These are phyloP conservation scores for Entosphenus tridentatus DNA, from an alignment of 2,113 vertebrate species.

Conservation along the genomic window DNA sequence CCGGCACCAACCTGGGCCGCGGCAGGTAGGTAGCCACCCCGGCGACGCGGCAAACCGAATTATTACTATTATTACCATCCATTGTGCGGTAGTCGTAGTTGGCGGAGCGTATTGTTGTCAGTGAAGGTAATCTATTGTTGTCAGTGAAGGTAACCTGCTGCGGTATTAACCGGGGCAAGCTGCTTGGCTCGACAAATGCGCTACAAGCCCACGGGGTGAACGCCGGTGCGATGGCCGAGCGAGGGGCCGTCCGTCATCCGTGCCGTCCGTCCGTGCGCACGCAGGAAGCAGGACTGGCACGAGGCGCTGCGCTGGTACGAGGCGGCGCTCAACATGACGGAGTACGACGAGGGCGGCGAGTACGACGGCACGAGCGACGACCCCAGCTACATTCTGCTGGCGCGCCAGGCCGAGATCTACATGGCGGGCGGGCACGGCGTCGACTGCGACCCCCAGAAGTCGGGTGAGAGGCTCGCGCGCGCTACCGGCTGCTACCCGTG, in stretches of 20 bases:
- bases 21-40: constrained; percentile 31
- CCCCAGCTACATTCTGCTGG: constrained; percentile 51
- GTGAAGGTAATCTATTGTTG: too few species aligned
- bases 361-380: constrained; percentile 70
- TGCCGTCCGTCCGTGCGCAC: neutral
- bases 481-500: too few species aligned
- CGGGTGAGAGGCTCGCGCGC: constrained; percentile 26
- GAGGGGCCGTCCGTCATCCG: neutral
- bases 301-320: constrained; percentile 60
- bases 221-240: too few species aligned
- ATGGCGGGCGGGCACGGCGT: constrained; percentile 35
- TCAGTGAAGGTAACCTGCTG: too few species aligned
- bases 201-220: too few species aligned
- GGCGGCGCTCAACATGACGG: constrained; percentile 43
- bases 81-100: too few species aligned
- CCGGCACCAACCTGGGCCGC: constrained; percentile 37
- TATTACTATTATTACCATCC: too few species aligned
- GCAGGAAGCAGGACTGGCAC: constrained; percentile 47
- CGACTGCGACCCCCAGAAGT: constrained; percentile 38
- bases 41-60: too few species aligned
- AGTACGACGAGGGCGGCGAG: constrained; percentile 75
- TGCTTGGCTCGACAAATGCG: too few species aligned
- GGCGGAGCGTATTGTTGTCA: too few species aligned
- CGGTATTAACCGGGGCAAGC: too few species aligned
- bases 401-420: constrained; percentile 64